Evolutionary conservation across 2,888 invertebrate genomes (phyloP), one percentile per base, ranked within the genome.

Genomic region (Augiades crinisus): DNA sequence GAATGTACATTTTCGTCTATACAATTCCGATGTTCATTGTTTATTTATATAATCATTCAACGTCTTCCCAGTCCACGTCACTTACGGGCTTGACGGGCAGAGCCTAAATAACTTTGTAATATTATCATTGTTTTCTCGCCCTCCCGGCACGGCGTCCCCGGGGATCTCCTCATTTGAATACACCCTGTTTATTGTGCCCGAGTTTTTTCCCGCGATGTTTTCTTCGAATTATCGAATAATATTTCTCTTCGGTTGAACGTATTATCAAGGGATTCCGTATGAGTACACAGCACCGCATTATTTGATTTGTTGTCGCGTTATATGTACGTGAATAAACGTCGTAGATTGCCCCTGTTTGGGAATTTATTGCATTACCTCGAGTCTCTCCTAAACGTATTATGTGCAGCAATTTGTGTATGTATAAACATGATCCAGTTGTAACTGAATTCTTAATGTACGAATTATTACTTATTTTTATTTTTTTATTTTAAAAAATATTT

Each of bases 81-180:
- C 14, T 31, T n/a, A 6, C 21, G 31, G 16, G 6, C 30, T 14
- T 47, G 47, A 16, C 47, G 22, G 30, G 31, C 19, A 10, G 7
- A 47, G 14, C 38, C 47, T 49, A 84, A 85, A 84, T 79, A 84
- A 84, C 73, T 82, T 84, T 82, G 84, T 82, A 81, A 85, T 82
- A 83, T 86, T 80, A 85, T 85, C 81, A 84, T 84, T 85, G 84
- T 85, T 81, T 80, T 71, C 72, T 61, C 72, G 70, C 50, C 72
- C 55, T 63, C 64, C 64, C 71, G 64, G 53, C 59, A 47, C 55
- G 57, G 55, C 64, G 3, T 36, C 78, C 69, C 59, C 54, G 62
- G 71, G 69, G 72, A 64, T 66, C 62, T 63, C 64, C 74, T 84
- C 81, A 86, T 86, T 86, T 86, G 86, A 86, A 86, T 86, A 85